Conservation (phyloP, 2,113 vertebrate species). For the Microtus montanus region DNA sequence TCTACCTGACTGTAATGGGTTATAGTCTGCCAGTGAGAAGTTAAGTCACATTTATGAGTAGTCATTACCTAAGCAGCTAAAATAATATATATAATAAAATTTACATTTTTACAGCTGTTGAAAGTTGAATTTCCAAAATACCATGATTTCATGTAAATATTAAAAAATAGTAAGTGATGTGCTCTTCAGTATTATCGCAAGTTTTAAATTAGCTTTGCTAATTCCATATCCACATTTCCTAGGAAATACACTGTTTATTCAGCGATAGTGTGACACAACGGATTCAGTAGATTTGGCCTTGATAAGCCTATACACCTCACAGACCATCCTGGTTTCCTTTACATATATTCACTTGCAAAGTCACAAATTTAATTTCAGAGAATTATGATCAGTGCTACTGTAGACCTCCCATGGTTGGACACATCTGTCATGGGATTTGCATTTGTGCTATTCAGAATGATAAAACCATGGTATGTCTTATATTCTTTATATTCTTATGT, state of each 20-base stretch:
- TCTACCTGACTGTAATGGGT: neutral
- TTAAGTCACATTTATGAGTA: neutral
- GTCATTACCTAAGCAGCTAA: neutral
- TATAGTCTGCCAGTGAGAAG: neutral
- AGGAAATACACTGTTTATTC: neutral
- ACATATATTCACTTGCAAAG: neutral
- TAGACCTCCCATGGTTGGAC: neutral
- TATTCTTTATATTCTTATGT: neutral
- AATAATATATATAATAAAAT: neutral
- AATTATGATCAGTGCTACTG: neutral
- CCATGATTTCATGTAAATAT: neutral
- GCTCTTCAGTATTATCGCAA: neutral
- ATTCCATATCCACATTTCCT: neutral
- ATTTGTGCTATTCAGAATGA: neutral
- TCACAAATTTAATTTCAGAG: neutral
- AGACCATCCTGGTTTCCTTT: neutral
- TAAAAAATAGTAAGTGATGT: neutral
- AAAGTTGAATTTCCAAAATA: constrained; percentile 2
- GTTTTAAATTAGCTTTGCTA: neutral
- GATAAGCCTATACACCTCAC: neutral
- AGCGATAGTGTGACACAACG: neutral
- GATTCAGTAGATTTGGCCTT: neutral
- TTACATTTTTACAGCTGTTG: constrained; percentile 8
- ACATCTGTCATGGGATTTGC: neutral
- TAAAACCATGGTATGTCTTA: neutral